Percentiles rank a stretch among this genome's conserved stretches.
Conservation (phyloP, 2,888 invertebrate species). For the Drosophila mimica region DNA sequence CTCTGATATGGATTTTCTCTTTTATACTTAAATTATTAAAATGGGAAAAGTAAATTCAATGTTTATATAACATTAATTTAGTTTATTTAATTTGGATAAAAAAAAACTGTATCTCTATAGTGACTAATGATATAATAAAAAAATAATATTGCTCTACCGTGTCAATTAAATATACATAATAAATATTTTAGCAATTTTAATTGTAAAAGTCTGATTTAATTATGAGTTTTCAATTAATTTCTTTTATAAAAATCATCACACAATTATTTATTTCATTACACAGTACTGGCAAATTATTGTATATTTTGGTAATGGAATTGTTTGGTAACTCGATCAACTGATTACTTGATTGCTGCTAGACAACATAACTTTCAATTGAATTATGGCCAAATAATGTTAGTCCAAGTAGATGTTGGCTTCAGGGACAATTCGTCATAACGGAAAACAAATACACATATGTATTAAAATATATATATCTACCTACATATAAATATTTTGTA, state of each 20-base stretch:
- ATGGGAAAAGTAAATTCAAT: not conserved
- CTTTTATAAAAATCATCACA: not conserved
- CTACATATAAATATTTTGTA: conserved; percentile 1
- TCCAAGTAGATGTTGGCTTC: conserved; percentile 1
- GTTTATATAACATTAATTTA: not conserved
- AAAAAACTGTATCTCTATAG: not conserved
- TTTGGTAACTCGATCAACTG: not conserved
- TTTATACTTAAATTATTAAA: not conserved
- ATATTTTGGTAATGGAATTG: not conserved
- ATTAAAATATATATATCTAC: not conserved
- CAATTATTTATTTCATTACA: not conserved
- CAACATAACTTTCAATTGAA: conserved; percentile 5
- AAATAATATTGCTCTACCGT: no score
- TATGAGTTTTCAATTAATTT: not conserved
- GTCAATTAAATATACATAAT: not conserved
- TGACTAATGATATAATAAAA: not conserved
- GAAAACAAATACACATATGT: not conserved
- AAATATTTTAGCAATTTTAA: not conserved
- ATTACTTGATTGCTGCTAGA: not conserved
- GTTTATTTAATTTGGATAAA: not conserved
- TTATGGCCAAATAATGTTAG: conserved; percentile 20
- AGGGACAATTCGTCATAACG: conserved; percentile 2
- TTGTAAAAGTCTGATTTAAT: not conserved
- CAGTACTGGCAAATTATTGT: not conserved
- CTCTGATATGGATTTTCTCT: not conserved